Evolutionary conservation across 2,113 vertebrate species (phyloP), one percentile per base, ranked within the genome.

Genomic region (Terrapene triunguis): DNA sequence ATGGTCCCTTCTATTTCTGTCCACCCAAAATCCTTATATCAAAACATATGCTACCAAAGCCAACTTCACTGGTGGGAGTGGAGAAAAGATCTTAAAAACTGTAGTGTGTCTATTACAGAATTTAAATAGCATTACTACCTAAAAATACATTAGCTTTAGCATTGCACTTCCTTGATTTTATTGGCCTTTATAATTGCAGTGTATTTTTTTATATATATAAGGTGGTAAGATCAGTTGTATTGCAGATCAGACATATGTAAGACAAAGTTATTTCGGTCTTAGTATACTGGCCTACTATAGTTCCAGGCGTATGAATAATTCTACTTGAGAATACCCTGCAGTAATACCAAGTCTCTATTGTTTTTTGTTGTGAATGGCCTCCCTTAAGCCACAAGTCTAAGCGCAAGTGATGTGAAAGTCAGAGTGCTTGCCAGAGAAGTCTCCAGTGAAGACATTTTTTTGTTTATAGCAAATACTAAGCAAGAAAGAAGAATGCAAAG

Each of bases 131-230:
- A 35, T 0, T 0, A 24, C 25, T 47, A 94, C 91, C 78, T 25
- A 74, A 88, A 51, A 89, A 89, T 88, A 38, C 21, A 27, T 89
- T 89, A 87, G 69, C 32, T 87, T 82, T 44, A 62, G 78, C 55
- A 62, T 55, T 69, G 50, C 32, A 78, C 22, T 47, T n/a, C 62
- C 12, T 88, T 2, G 0, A 38, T 87, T 96, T 87, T 78, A 21
- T 38, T 88, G 32, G 29, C 78, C 51, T 92, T 95, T 29, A 92
- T 91, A 2, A 57, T 80, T 94, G 95, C 93, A 10, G 0, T 7
- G 55, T 87, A 90, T 96, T 92, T 62, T 91, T 93, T 82, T 5
- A 8, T 14, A 29, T 57, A 85, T 57, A 55, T 84, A 89, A 86
- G 27, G 35, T 89, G 78, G 88, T 27, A 32, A 35, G 14, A n/a